Evolutionary conservation across 2,888 invertebrate species (phyloP).

Genomic region (Cheiracanthium punctorium): DNA sequence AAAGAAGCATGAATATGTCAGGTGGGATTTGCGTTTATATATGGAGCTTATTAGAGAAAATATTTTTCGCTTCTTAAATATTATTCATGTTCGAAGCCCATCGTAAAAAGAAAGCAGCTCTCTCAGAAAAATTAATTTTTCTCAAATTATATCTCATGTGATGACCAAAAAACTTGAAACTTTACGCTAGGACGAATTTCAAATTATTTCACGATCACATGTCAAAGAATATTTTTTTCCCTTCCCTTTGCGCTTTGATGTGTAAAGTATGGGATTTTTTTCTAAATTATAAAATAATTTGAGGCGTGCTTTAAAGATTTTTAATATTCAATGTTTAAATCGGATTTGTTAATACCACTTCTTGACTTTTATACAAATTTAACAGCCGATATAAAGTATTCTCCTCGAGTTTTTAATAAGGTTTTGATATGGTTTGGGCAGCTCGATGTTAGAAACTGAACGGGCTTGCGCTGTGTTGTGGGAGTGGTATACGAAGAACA

Average conservation of each 20-base stretch:
- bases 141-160: not conserved
- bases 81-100: not conserved
- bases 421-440: too few relatives aligned
- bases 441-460: too few relatives aligned
- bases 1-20: not conserved
- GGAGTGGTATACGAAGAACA: too few relatives aligned
- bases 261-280: too few relatives aligned
- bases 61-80: not conserved
- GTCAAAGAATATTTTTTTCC: not conserved
- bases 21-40: not conserved
- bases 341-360: too few relatives aligned
- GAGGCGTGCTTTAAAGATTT: too few relatives aligned
- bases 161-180: not conserved
- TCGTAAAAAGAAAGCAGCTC: not conserved
- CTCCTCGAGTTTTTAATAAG: too few relatives aligned
- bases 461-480: too few relatives aligned
- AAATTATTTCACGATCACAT: not conserved
- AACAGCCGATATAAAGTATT: too few relatives aligned
- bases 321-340: too few relatives aligned
- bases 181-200: not conserved
- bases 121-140: slow-evolving; percentile 3
- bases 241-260: not conserved
- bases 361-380: too few relatives aligned
- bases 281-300: too few relatives aligned
- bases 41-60: not conserved